Base-by-base conservation (phyloP, 1,140 invertebrate species). In the Hyposmocoma kahamanoa region DNA sequence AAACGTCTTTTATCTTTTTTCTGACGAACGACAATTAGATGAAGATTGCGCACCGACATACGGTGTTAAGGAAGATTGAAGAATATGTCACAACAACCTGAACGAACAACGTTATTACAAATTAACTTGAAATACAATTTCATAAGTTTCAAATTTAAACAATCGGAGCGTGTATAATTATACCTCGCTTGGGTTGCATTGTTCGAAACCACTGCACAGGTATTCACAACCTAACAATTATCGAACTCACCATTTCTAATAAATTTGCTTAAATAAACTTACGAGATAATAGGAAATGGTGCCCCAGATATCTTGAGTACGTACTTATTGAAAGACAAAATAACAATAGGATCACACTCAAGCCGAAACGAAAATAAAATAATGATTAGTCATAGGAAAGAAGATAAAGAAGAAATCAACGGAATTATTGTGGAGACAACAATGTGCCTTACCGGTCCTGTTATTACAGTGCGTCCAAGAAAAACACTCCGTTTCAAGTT, bases 141-240 rank as follows among this genome's bases (percentile, higher is more conserved):
- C 74, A 78, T 77, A 79, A 77, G 70, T 75, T 69, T 74, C 73
- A 81, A 84, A 81, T 74, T 78, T 79, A 62, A 80, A 77, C 56
- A 83, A 80, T 70, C 73, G 66, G 76, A 73, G 72, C 79, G 67
- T 77, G 60, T 62, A 80, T 77, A 80, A 80, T 80, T 79, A n/a
- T n/a, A 60, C 56, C 22, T n/a, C 46, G 34, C 20, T 54, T 59
- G 41, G 39, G 62, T 76, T 79, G 67, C 74, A 80, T 79, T 80
- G 74, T 83, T 78, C 79, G 62, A 10, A 75, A 60, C 66, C 67
- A 72, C 49, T 75, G 79, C 69, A 63, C 77, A 81, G 65, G 63
- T 74, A 79, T 81, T 75, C 72, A 54, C 66, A 71, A 79, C 59
- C 71, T 69, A 75, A 71, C 66, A 79, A 79, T 77, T 77, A 79